These are phyloP conservation scores for Phyllostomus hastatus DNA, from an alignment of 2,113 vertebrate genomes.

Conservation along the genomic window DNA sequence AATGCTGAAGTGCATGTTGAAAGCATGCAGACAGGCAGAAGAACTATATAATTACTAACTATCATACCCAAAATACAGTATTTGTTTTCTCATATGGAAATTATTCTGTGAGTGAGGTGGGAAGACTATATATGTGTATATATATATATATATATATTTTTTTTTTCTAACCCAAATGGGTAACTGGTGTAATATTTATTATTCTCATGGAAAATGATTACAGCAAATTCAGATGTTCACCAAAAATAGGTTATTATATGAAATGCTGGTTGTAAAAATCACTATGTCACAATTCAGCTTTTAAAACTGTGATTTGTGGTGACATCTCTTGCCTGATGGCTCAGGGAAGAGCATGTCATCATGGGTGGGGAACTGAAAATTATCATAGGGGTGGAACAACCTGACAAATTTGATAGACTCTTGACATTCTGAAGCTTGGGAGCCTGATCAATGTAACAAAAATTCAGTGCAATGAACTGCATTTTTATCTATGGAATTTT, in stretches of 20 bases:
- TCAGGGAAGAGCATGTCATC: neutral
- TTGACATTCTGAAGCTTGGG: neutral
- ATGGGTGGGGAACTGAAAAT: neutral
- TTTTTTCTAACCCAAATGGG: neutral
- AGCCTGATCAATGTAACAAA: neutral
- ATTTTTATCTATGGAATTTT: neutral
- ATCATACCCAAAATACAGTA: neutral
- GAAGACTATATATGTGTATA: neutral
- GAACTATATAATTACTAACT: neutral
- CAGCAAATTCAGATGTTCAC: neutral
- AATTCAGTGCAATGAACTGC: neutral
- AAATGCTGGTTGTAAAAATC: neutral
- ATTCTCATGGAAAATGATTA: conserved; percentile 30
- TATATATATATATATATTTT: too few relatives aligned
- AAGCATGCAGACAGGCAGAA: neutral
- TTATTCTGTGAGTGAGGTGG: neutral
- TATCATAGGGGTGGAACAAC: too few relatives aligned
- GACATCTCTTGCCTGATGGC: neutral
- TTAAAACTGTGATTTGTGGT: neutral
- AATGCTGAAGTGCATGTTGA: neutral
- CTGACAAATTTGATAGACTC: neutral
- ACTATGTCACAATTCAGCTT: neutral
- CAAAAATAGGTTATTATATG: neutral
- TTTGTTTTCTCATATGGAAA: neutral
- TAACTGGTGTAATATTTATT: neutral